Evolutionary conservation across 2,888 invertebrate genomes (phyloP).

Genomic region (Listrodromus nycthemerus): DNA sequence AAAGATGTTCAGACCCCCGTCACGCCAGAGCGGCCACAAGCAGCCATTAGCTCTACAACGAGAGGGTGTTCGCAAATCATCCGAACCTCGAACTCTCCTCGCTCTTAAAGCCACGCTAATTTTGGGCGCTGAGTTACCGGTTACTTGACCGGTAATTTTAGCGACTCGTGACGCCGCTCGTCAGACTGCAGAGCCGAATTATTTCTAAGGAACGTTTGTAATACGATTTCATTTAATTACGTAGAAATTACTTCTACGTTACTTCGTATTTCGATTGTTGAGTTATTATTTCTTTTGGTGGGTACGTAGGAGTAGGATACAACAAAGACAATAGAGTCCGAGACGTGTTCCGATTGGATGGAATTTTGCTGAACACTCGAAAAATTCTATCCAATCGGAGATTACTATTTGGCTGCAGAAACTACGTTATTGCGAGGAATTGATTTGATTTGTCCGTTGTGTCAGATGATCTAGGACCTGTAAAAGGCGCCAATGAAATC

Average conservation of each 20-base stretch:
- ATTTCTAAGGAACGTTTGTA: no score
- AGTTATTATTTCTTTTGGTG: no score
- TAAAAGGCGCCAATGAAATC: no score
- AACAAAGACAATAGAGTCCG: no score
- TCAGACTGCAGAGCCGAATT: not conserved
- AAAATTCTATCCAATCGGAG: not conserved
- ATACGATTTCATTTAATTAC: no score
- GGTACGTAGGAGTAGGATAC: no score
- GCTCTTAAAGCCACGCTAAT: not conserved
- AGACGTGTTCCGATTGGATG: not conserved
- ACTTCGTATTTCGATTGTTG: no score
- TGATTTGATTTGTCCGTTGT: no score
- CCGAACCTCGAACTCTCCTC: not conserved
- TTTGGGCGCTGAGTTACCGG: not conserved
- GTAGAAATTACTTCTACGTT: no score
- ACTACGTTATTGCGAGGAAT: no score
- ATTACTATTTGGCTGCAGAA: no score
- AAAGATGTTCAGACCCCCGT: slow-evolving; percentile 62
- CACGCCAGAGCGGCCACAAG: slow-evolving; percentile 68
- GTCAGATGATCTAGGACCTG: no score
- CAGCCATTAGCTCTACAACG: slow-evolving; percentile 48
- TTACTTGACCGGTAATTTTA: not conserved
- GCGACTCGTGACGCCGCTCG: not conserved
- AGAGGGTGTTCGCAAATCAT: slow-evolving; percentile 47
- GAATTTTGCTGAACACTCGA: not conserved